Evolutionary conservation across 2,113 vertebrate genomes (phyloP).

Genomic region (Acanthisitta chloris): DNA sequence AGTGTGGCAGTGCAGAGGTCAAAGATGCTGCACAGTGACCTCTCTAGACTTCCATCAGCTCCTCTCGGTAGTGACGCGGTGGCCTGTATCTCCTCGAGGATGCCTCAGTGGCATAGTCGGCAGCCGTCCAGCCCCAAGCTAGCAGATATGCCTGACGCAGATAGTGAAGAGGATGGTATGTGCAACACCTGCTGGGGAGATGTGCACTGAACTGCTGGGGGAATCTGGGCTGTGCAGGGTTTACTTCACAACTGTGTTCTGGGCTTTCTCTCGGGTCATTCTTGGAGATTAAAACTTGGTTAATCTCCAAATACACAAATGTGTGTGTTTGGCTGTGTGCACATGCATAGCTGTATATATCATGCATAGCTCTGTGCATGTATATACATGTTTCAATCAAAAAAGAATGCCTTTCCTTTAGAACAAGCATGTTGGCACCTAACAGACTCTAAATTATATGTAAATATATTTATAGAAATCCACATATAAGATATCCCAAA

Average conservation of each 20-base stretch:
- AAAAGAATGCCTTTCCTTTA: not conserved
- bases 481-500: not conserved
- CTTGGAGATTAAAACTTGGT: not conserved
- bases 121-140: slow-evolving; percentile 65
- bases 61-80: slow-evolving; percentile 65
- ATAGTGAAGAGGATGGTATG: slow-evolving; percentile 93
- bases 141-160: slow-evolving; percentile 74
- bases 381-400: not conserved
- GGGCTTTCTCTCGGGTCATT: not conserved
- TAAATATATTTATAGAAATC: not conserved
- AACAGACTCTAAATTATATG: not conserved
- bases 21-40: slow-evolving; percentile 85
- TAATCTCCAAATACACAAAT: not conserved
- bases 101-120: slow-evolving; percentile 71
- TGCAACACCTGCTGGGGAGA: slow-evolving; percentile 50
- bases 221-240: slow-evolving; percentile 5
- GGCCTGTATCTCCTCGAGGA: slow-evolving; percentile 78
- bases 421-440: not conserved
- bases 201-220: slow-evolving; percentile 34
- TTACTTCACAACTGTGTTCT: not conserved
- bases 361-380: not conserved
- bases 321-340: not conserved
- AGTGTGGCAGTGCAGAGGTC: slow-evolving; percentile 97
- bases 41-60: slow-evolving; percentile 72
- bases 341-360: not conserved